A percentile compares a stretch with the other conserved stretches of the same genome.
These are phyloP conservation scores for Microtus oregoni DNA, from an alignment of 2,113 vertebrate genomes.

Conservation along the genomic window DNA sequence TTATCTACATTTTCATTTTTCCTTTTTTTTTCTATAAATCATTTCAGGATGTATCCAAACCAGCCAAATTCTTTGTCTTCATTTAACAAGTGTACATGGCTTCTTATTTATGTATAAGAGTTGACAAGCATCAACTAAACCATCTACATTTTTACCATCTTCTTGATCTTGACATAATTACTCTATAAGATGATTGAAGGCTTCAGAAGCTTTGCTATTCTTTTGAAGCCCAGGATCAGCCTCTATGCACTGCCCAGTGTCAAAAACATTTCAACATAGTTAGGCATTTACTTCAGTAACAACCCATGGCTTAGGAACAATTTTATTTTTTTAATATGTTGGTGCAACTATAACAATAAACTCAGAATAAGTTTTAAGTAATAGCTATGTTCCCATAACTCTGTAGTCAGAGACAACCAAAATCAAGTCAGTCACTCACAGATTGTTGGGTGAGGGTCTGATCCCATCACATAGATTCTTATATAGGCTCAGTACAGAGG, in stretches of 20 bases:
- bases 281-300: neutral
- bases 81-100: no score
- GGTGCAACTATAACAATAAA: neutral
- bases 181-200: neutral
- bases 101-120: no score
- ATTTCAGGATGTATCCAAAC: no score
- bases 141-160: no score
- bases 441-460: neutral
- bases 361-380: neutral
- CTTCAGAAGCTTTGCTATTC: neutral
- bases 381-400: neutral
- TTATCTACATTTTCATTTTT: no score
- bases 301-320: neutral
- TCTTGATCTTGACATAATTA: no score
- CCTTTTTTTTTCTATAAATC: no score
- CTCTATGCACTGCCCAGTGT: neutral
- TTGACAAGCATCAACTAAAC: no score
- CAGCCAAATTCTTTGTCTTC: no score
- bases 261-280: neutral
- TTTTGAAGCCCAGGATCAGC: neutral
- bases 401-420: neutral
- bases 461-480: neutral
- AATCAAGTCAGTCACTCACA: neutral
- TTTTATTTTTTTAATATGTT: neutral
- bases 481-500: neutral